Evolutionary conservation across 2,888 invertebrate genomes (phyloP).

Genomic region (Caenorhabditis becei): DNA sequence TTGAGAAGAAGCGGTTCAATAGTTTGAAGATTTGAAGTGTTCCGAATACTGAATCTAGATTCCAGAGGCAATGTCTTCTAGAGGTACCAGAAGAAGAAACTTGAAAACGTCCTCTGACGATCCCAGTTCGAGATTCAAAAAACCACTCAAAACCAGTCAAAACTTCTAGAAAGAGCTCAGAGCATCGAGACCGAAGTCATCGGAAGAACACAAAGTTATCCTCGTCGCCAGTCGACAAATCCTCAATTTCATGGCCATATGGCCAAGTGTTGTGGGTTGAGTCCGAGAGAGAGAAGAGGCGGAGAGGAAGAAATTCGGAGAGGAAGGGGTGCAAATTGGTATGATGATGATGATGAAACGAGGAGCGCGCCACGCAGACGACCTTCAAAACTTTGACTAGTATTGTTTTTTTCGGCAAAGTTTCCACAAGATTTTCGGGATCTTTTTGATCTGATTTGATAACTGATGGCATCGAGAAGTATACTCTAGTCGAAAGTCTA

Average conservation of each 20-base stretch:
- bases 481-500: conserved; percentile 1
- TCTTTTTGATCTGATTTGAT: too few relatives aligned
- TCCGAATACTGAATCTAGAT: too few relatives aligned
- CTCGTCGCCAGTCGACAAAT: not conserved
- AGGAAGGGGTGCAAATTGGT: conserved; percentile 43
- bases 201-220: conserved; percentile 17
- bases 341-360: conserved; percentile 44
- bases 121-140: too few relatives aligned
- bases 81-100: too few relatives aligned
- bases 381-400: conserved; percentile 38
- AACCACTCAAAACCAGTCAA: too few relatives aligned
- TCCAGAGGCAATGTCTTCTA: too few relatives aligned
- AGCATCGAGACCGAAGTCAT: not conserved
- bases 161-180: too few relatives aligned
- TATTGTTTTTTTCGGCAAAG: not conserved
- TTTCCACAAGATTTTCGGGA: too few relatives aligned
- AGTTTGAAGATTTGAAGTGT: too few relatives aligned
- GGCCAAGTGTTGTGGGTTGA: conserved; percentile 42
- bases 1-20: too few relatives aligned
- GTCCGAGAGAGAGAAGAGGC: not conserved
- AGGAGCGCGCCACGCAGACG: conserved; percentile 26
- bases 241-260: conserved; percentile 50
- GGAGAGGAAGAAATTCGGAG: conserved; percentile 1
- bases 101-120: too few relatives aligned
- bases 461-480: too few relatives aligned